Evolutionary conservation across 2,888 invertebrate species (phyloP).

Genomic region (Isoperla grammatica): DNA sequence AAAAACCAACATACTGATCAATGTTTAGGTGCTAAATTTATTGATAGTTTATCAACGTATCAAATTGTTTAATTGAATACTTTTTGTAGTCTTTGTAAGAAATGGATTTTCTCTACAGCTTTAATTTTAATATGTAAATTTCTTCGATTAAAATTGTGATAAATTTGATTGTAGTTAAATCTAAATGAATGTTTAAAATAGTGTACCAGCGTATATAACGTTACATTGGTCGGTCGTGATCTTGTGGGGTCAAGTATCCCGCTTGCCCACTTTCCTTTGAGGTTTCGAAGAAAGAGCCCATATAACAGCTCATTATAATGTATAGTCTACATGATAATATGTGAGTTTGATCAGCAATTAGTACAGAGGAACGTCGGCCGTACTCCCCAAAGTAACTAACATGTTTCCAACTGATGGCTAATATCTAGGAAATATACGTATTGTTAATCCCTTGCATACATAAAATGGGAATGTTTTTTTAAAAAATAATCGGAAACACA

Average conservation of each 20-base stretch:
- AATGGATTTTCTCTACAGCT: no score
- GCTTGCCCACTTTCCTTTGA: no score
- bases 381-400: conserved; percentile 40
- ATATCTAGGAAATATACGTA: conserved; percentile 30
- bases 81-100: no score
- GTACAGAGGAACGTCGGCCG: conserved; percentile 46
- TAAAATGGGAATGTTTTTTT: conserved; percentile 27
- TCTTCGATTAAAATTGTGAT: no score
- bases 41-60: no score
- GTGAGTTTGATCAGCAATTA: conserved; percentile 26
- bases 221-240: no score
- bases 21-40: background rate
- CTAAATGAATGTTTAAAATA: no score
- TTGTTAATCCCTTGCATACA: conserved; percentile 27
- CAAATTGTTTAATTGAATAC: no score
- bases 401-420: conserved; percentile 24
- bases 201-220: no score
- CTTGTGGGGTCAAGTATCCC: no score
- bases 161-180: no score
- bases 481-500: conserved; percentile 31
- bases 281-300: conserved; percentile 6
- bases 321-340: conserved; percentile 10
- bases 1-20: background rate
- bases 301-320: conserved; percentile 23
- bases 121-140: no score